Evolutionary conservation across 2,113 vertebrate species (phyloP).

Genomic region (Eira barbara): DNA sequence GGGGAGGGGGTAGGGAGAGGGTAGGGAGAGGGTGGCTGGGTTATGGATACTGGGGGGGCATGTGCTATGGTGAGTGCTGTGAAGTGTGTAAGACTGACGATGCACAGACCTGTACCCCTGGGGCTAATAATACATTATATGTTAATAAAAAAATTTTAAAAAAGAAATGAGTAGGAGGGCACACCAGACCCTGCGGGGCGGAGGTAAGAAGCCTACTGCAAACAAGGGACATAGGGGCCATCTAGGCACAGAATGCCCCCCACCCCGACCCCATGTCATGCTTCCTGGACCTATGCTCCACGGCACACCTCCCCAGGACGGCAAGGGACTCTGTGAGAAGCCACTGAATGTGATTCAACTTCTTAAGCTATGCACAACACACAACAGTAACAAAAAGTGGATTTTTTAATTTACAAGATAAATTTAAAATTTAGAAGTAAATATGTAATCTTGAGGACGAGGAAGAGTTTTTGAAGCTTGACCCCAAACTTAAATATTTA

Average conservation of each 20-base stretch:
- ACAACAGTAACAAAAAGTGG: neutral
- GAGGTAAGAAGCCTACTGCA: neutral
- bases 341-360: neutral
- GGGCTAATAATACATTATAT: no score
- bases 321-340: neutral
- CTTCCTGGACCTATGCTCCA: neutral
- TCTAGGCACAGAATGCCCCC: neutral
- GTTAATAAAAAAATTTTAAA: no score
- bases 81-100: no score
- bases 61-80: no score
- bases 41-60: no score
- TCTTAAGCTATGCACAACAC: neutral
- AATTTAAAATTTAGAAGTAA: neutral
- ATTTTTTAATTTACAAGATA: neutral
- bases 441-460: neutral
- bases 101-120: no score
- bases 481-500: slow-evolving; percentile 3
- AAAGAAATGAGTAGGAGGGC: neutral
- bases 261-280: neutral
- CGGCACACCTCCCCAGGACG: accelerated
- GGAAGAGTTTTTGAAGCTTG: neutral
- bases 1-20: no score
- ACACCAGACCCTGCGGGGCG: neutral
- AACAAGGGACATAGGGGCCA: neutral
- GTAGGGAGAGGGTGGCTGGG: no score